Conservation (phyloP, 2,113 vertebrate species). For the Myotis davidii region DNA sequence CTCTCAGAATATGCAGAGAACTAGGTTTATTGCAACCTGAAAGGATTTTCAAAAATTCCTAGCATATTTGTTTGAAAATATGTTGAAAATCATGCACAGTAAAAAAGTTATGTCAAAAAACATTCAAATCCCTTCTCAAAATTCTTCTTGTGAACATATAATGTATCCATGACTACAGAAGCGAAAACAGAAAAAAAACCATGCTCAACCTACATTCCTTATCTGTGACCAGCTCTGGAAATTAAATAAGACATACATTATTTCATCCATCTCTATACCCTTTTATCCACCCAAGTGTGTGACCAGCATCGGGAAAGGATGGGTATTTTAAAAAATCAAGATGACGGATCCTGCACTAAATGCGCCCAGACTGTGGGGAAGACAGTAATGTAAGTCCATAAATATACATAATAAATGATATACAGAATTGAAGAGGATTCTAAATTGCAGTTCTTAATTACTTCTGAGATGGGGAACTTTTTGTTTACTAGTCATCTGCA, state of each 20-base stretch:
- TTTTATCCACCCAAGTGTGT: not conserved
- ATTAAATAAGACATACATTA: not conserved
- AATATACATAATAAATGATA: not conserved
- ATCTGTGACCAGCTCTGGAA: not conserved
- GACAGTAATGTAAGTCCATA: not conserved
- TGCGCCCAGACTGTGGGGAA: not conserved
- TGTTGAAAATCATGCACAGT: not conserved
- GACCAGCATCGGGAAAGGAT: not conserved
- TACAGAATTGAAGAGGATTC: not conserved
- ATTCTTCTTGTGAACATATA: not conserved
- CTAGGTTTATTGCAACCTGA: not conserved
- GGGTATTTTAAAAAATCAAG: not conserved
- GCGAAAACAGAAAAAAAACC: not conserved
- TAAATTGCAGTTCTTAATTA: not conserved
- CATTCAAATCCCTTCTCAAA: not conserved
- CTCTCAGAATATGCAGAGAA: not conserved
- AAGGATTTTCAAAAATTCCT: not conserved
- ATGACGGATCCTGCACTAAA: not conserved
- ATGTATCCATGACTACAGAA: not conserved
- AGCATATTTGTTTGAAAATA: slow-evolving; percentile 16
- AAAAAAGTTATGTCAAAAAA: not conserved
- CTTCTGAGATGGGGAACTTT: not conserved
- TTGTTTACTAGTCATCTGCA: not conserved
- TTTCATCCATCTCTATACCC: not conserved
- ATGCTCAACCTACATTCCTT: not conserved